Percentiles rank a stretch among this genome's conserved stretches.
These are phyloP conservation scores for Martes martes DNA, from an alignment of 2,113 vertebrate genomes.

Conservation along the genomic window DNA sequence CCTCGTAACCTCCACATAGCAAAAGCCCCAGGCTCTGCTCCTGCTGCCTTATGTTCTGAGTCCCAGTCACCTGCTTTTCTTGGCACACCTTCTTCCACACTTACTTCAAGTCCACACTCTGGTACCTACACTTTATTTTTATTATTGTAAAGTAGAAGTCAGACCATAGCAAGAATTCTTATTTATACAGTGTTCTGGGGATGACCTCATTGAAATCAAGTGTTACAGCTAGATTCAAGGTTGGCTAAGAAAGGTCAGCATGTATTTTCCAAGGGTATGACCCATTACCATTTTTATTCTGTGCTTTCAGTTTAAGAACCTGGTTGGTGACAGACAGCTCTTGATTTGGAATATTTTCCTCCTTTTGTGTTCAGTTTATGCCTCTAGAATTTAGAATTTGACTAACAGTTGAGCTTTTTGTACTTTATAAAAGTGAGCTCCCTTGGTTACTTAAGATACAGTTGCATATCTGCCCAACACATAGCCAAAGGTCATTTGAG, in stretches of 20 bases:
- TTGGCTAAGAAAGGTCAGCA: constrained; percentile 22
- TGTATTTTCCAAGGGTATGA: constrained; percentile 52
- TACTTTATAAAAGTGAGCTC: constrained; percentile 38
- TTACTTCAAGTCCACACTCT: constrained; percentile 83
- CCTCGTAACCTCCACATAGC: constrained; percentile 88
- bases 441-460: neutral
- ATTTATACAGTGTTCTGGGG: constrained; percentile 43
- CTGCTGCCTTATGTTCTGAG: constrained; percentile 85
- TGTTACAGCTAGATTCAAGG: constrained; percentile 9
- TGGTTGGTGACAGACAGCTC: constrained; percentile 18
- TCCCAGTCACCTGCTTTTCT: constrained; percentile 82
- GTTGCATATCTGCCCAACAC: constrained; percentile 13
- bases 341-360: constrained; percentile 35
- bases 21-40: constrained; percentile 82
- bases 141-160: constrained; percentile 44
- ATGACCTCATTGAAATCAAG: constrained; percentile 29
- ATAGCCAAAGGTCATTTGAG: neutral
- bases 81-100: constrained; percentile 82
- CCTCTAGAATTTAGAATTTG: constrained; percentile 20
- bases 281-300: constrained; percentile 5
- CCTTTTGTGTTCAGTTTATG: constrained; percentile 33
- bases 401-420: constrained; percentile 29
- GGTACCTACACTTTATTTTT: constrained; percentile 83
- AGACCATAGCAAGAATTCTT: constrained; percentile 25
- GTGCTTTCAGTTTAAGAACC: constrained; percentile 38